Evolutionary conservation across 1,140 invertebrate species (phyloP), one percentile per base, ranked within the genome.

Genomic region (Sitodiplosis mosellana): DNA sequence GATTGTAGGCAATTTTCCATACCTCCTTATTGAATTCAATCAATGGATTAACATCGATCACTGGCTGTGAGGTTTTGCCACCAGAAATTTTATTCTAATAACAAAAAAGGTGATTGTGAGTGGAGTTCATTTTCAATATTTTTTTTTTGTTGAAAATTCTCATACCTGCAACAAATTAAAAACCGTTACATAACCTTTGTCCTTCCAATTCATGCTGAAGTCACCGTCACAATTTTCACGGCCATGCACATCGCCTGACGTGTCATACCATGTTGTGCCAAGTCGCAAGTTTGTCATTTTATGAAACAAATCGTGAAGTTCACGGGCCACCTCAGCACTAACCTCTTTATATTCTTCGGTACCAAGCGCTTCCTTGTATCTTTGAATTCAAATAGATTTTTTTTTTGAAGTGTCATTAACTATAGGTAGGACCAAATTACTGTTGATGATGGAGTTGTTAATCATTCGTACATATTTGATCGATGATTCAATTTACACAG

Each of bases 151-250:
- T 17, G 15, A 12, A 38, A 38, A 3, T 17, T 5, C 36, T 7
- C 5, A 38, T 68, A 76, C 74, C 65, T 71, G 68, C 47, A 81
- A 60, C 19, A 78, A 46, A 51, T 73, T 60, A 11, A 82, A 64
- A 48, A 81, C 58, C 22, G 59, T 72, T 48, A 59, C 67, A 54
- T 72, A 81, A 22, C 77, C 77, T 51, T 64, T 67, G 15, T 66
- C 57, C 51, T 75, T 77, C 78, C 78, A 82, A 54, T 73, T 70
- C 3, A 75, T 61, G 11, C 70, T 47, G 18, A 54, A 48, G 59
- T 80, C 67, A 2, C 78, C 78, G 41, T 72, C 66, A 54, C 75
- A 78, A 2, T 66, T 59, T 65, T 67, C 61, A 57, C 78, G 80
- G n/a, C 74, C 65, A 1, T 56, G 33, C 19, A 69, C 61, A 14